Evolutionary conservation across 2,113 vertebrate species (phyloP).

Genomic region (Murina feae): DNA sequence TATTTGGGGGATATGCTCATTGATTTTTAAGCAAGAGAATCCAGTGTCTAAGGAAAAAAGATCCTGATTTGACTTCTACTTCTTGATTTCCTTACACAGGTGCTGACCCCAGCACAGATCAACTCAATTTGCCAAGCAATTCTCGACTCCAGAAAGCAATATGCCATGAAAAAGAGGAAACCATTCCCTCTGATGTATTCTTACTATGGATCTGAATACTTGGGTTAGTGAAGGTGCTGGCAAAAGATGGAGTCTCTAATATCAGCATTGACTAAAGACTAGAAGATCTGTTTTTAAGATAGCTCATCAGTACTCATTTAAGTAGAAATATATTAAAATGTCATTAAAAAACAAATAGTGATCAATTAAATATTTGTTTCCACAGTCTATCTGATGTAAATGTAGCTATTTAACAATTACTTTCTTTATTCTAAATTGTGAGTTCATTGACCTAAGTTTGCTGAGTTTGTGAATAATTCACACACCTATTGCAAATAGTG

Average conservation of each 20-base stretch:
- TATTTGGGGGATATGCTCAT: slow-evolving; percentile 17
- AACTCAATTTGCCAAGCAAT: slow-evolving; percentile 91
- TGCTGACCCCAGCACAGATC: slow-evolving; percentile 89
- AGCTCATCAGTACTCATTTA: background rate
- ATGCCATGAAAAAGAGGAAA: slow-evolving; percentile 88
- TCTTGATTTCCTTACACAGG: slow-evolving; percentile 80
- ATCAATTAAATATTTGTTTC: background rate
- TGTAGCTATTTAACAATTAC: background rate
- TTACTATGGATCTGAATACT: slow-evolving; percentile 91
- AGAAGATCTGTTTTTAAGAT: background rate
- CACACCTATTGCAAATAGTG: background rate
- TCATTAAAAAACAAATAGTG: slow-evolving; percentile 24
- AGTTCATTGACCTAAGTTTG: slow-evolving; percentile 4
- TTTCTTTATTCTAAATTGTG: background rate
- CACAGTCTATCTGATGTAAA: background rate
- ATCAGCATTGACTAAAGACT: background rate
- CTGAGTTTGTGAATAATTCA: slow-evolving; percentile 7
- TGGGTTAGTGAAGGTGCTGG: slow-evolving; percentile 82
- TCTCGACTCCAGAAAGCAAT: slow-evolving; percentile 91
- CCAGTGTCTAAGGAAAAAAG: background rate
- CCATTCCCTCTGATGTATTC: slow-evolving; percentile 92
- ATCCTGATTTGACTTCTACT: slow-evolving; percentile 46
- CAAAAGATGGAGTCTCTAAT: background rate
- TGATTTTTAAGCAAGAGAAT: background rate
- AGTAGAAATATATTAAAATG: background rate